Conservation (phyloP, 2,888 invertebrate species). For the Drosophila niveifrons region DNA sequence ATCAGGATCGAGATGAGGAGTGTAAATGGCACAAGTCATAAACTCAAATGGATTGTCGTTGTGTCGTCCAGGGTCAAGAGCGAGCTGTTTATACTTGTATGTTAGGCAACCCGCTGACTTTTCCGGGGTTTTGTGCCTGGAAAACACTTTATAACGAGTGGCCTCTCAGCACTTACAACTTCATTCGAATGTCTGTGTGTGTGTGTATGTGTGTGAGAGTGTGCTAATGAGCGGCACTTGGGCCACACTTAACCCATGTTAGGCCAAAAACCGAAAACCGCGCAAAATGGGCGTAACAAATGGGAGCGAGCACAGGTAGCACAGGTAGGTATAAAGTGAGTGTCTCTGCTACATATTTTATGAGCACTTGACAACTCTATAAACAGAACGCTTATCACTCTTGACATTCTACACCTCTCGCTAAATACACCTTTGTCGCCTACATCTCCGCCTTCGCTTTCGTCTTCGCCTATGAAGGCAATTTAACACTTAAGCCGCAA, state of each 20-base stretch:
- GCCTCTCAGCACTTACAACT: constrained; percentile 56
- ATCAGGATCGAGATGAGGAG: constrained; percentile 51
- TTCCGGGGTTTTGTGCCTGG: constrained; percentile 43
- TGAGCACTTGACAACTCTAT: constrained; percentile 76
- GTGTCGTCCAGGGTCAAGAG: constrained; percentile 62
- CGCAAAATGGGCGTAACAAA: constrained; percentile 60
- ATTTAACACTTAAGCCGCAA: constrained; percentile 49
- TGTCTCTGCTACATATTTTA: constrained; percentile 52
- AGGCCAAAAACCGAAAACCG: constrained; percentile 59
- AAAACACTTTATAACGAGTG: constrained; percentile 51
- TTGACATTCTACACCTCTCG: constrained; percentile 38
- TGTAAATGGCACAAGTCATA: constrained; percentile 70
- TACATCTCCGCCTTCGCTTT: neutral
- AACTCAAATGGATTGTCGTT: constrained; percentile 46
- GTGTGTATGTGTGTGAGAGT: constrained; percentile 30
- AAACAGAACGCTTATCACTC: constrained; percentile 68
- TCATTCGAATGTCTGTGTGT: constrained; percentile 41
- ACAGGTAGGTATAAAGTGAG: constrained; percentile 46
- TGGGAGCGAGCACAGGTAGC: constrained; percentile 48
- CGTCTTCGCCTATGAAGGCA: constrained; percentile 5
- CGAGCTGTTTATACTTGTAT: neutral
- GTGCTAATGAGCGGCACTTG: constrained; percentile 71
- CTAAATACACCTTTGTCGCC: neutral
- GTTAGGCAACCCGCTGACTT: constrained; percentile 49
- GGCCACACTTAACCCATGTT: constrained; percentile 73